Percentiles rank a stretch among this genome's conserved stretches.
These are phyloP conservation scores for Hirundo rustica DNA, from an alignment of 2,797 vertebrate genomes.

Conservation along the genomic window DNA sequence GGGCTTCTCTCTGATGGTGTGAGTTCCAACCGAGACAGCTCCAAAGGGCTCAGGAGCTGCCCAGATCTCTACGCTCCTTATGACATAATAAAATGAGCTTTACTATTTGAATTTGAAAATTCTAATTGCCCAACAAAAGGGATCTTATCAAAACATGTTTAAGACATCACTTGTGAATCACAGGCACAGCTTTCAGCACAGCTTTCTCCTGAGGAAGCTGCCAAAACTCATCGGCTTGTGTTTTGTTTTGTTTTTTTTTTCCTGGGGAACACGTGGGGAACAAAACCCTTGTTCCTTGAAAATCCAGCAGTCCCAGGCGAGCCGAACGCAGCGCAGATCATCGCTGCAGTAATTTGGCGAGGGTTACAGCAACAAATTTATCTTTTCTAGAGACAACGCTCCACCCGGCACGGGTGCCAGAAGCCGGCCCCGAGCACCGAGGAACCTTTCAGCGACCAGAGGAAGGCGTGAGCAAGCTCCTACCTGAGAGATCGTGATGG, in stretches of 20 bases:
- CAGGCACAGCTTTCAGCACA: background rate
- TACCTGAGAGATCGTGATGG: constrained; percentile 94
- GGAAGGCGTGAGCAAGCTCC: background rate
- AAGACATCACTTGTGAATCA: constrained; percentile 23
- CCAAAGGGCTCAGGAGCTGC: background rate
- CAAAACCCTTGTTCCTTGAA: background rate
- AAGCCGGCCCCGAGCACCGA: background rate
- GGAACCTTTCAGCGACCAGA: background rate
- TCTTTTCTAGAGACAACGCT: background rate
- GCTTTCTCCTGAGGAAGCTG: constrained; percentile 5
- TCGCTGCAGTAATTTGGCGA: background rate
- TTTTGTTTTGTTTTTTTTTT: background rate
- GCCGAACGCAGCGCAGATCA: background rate
- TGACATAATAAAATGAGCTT: background rate
- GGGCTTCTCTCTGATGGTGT: background rate
- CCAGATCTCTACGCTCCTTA: background rate
- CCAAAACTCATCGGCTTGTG: background rate
- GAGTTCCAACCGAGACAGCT: background rate
- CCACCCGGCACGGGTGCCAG: background rate
- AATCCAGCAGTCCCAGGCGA: background rate
- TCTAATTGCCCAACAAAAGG: constrained; percentile 26
- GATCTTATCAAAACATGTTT: constrained; percentile 31
- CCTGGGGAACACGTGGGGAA: background rate
- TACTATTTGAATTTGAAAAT: background rate
- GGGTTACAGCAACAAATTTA: background rate